phyloP scores from a whole-genome alignment of 2,888 invertebrate species.

The Drosophila neonasuta region DNA sequence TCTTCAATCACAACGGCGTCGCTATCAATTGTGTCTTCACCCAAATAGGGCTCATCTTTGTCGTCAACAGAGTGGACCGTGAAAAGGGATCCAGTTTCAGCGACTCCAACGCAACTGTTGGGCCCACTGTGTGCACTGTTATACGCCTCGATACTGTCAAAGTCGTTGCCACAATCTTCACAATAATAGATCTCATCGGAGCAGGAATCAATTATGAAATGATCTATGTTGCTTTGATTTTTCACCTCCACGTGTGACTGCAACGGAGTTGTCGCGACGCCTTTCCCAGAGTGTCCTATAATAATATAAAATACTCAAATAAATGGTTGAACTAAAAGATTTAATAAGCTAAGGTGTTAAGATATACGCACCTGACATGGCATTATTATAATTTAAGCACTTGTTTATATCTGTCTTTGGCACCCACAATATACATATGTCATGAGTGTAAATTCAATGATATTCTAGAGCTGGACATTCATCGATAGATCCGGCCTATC shows the following conservation, averaged over 20 bases:
- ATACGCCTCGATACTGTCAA: constrained; percentile 46
- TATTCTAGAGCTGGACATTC: neutral
- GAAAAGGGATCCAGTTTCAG: constrained; percentile 22
- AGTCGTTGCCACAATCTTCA: constrained; percentile 49
- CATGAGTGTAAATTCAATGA: neutral
- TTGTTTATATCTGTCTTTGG: neutral
- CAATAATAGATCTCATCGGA: constrained; percentile 49
- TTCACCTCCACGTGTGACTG: constrained; percentile 42
- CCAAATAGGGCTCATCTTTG: constrained; percentile 24
- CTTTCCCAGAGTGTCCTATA: constrained; percentile 16
- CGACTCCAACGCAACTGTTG: constrained; percentile 25
- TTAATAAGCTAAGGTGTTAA: too few species aligned
- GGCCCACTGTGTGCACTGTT: constrained; percentile 33
- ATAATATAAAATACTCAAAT: too few species aligned
- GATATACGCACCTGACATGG: constrained; percentile 55
- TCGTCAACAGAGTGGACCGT: constrained; percentile 29
- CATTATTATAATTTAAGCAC: constrained; percentile 25
- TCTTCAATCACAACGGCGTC: constrained; percentile 24
- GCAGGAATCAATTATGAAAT: constrained; percentile 47
- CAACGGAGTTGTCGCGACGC: neutral
- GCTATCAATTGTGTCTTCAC: constrained; percentile 26
- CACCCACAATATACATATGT: constrained; percentile 6
- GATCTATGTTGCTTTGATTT: constrained; percentile 31
- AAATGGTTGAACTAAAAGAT: too few species aligned
- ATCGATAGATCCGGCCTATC: neutral